Percentiles rank a stretch among this genome's conserved stretches.
Conservation (phyloP, 2,888 invertebrate species). For the Polia nebulosa region DNA sequence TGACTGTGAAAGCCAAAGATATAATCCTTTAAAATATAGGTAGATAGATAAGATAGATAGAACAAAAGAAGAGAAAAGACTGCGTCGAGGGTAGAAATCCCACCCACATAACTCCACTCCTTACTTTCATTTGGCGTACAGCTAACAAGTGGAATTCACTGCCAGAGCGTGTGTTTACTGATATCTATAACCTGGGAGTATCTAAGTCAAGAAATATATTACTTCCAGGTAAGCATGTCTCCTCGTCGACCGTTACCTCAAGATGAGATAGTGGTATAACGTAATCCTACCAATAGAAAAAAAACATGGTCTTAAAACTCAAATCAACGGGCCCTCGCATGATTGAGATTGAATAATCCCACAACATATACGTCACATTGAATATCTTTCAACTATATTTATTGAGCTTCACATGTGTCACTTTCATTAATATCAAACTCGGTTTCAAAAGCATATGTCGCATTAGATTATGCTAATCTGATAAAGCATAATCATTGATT, state of each 20-base stretch:
- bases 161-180: neutral
- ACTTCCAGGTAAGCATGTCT: neutral
- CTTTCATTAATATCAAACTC: slow-evolving; percentile 28
- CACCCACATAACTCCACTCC: neutral
- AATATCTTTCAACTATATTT: slow-evolving; percentile 26
- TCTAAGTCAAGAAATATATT: neutral
- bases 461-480: slow-evolving; percentile 20
- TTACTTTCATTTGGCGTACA: neutral
- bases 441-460: neutral
- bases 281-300: too few species aligned
- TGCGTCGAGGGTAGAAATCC: neutral
- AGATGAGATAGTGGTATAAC: too few species aligned
- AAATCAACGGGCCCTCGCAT: neutral
- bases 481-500: neutral
- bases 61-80: neutral
- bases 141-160: neutral
- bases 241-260: neutral
- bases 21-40: neutral
- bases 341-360: slow-evolving; percentile 29
- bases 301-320: neutral
- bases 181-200: too few species aligned
- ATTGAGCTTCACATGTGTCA: slow-evolving; percentile 29
- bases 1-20: neutral
- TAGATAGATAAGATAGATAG: too few species aligned
- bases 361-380: slow-evolving; percentile 12